Conservation (phyloP, 2,797 vertebrate genomes). For the Lacerta agilis region DNA sequence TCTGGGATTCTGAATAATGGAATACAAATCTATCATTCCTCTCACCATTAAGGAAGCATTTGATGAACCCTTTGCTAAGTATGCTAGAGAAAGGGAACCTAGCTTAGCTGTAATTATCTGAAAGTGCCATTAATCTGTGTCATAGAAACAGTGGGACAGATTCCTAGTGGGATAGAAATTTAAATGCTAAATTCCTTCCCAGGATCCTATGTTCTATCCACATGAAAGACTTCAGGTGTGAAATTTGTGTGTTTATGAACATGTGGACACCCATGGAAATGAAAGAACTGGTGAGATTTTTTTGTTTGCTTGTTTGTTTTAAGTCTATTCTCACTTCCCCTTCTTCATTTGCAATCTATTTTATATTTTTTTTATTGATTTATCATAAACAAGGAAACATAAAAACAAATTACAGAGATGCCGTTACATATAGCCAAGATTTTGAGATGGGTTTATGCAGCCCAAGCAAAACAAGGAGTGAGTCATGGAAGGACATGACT, state of each 20-base stretch:
- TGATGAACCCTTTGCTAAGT: neutral
- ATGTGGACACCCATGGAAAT: neutral
- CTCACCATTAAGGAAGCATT: neutral
- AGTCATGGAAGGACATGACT: no score
- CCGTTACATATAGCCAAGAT: no score
- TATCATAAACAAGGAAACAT: no score
- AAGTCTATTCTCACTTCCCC: no score
- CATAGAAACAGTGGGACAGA: neutral
- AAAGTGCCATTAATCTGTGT: neutral
- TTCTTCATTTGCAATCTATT: no score
- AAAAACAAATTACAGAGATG: no score
- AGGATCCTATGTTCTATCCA: neutral
- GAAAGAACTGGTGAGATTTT: neutral
- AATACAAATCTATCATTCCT: neutral
- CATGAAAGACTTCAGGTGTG: neutral
- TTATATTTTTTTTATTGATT: no score
- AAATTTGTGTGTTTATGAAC: neutral
- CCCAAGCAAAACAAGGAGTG: no score
- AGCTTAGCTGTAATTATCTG: neutral
- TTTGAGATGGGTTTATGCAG: no score
- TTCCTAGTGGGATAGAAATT: neutral
- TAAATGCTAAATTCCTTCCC: neutral
- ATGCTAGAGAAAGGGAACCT: neutral
- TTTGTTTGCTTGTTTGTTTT: neutral
- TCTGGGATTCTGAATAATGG: neutral